Conservation (phyloP, 2,797 vertebrate genomes). For the Sylvia borin region DNA sequence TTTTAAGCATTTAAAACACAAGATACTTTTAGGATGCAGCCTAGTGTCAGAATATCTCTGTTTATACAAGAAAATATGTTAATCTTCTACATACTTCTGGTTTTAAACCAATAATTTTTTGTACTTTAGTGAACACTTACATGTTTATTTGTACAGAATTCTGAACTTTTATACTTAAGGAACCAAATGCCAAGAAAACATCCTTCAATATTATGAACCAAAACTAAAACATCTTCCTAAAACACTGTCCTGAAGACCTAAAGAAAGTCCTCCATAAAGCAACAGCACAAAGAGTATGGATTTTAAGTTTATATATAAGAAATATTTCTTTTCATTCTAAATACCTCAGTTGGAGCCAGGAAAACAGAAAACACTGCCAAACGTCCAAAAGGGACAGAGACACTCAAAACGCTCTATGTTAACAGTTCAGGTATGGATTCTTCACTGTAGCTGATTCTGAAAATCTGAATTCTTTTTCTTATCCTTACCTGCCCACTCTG, state of each 20-base stretch:
- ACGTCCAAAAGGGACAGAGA: neutral
- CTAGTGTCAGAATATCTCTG: neutral
- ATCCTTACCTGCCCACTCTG: neutral
- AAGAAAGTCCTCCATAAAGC: neutral
- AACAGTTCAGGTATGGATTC: neutral
- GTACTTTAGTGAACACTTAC: neutral
- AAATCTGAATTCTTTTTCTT: neutral
- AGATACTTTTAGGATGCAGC: neutral
- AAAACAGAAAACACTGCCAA: neutral
- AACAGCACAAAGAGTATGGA: neutral
- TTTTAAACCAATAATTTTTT: neutral
- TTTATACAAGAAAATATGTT: neutral
- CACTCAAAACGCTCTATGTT: neutral
- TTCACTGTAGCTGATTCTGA: neutral
- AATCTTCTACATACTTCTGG: neutral
- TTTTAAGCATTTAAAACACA: neutral
- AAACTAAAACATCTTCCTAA: neutral
- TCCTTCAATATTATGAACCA: neutral
- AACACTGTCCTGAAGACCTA: neutral
- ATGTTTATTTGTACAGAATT: neutral
- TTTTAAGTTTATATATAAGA: neutral
- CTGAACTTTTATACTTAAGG: neutral
- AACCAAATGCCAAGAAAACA: neutral
- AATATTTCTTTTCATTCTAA: neutral
- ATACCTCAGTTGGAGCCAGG: neutral